A percentile compares a stretch with the other conserved stretches of the same genome.
phyloP scores from a whole-genome alignment of 2,888 invertebrate species.

The Pedicia rivosa region DNA sequence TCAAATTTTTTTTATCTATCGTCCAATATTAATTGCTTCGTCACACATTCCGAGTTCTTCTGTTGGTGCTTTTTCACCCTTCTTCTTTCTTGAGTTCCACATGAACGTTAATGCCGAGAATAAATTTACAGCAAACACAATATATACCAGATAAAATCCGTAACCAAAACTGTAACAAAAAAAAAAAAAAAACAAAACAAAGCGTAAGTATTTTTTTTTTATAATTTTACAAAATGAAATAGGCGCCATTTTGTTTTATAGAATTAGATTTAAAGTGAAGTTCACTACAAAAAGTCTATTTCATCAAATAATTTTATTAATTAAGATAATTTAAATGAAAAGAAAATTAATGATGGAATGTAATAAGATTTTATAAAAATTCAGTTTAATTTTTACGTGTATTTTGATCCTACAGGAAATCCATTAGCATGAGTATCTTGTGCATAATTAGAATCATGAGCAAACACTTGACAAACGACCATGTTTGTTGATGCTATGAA shows the following conservation, averaged over 20 bases:
- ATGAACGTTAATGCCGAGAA: constrained; percentile 56
- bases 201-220: too few species aligned
- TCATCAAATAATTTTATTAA: too few species aligned
- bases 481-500: constrained; percentile 54
- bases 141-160: constrained; percentile 60
- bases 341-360: neutral
- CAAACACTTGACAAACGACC: constrained; percentile 67
- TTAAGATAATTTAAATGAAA: neutral
- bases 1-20: too few species aligned
- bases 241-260: too few species aligned
- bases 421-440: constrained; percentile 43
- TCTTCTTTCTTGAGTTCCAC: constrained; percentile 68
- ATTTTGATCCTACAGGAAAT: constrained; percentile 47
- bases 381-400: constrained; percentile 33
- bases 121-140: constrained; percentile 54
- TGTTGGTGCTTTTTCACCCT: constrained; percentile 67
- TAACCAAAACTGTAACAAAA: constrained; percentile 42
- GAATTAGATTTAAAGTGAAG: too few species aligned
- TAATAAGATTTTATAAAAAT: neutral
- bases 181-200: neutral
- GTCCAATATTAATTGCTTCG: constrained; percentile 64
- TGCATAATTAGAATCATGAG: constrained; percentile 56
- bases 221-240: too few species aligned
- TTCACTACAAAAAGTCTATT: too few species aligned
- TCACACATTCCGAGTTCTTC: constrained; percentile 73